Evolutionary conservation across 2,113 vertebrate genomes (phyloP).

Genomic region (Urocolius indicus): DNA sequence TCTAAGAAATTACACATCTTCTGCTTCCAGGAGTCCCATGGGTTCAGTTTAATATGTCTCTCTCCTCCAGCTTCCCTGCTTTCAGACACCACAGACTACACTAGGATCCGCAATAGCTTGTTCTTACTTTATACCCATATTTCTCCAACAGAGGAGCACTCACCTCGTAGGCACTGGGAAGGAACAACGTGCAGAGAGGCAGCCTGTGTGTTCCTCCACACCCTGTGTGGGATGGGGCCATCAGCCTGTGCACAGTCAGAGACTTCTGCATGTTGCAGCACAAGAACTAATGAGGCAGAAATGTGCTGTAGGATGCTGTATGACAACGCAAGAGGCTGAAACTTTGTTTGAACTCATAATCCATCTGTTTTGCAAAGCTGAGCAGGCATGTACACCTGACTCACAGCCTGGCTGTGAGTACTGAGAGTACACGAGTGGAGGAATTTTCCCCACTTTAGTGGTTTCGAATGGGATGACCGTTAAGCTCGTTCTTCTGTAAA

Average conservation of each 20-base stretch:
- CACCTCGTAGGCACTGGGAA: neutral
- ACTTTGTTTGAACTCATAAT: neutral
- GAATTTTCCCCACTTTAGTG: neutral
- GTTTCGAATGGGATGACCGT: neutral
- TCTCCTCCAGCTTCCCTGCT: neutral
- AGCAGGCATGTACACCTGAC: neutral
- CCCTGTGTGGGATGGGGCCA: accelerated
- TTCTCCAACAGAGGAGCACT: neutral
- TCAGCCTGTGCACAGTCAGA: neutral
- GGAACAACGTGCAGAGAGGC: neutral
- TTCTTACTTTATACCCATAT: neutral
- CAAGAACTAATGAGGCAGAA: neutral
- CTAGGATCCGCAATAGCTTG: neutral
- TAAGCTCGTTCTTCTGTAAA: neutral
- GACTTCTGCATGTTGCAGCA: neutral
- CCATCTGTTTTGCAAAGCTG: neutral
- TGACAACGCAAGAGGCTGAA: neutral
- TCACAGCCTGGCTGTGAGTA: neutral
- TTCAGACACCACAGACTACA: accelerated
- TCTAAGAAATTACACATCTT: neutral
- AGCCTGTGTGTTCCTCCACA: neutral
- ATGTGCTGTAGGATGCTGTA: neutral
- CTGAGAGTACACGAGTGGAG: too few species aligned
- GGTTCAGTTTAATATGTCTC: neutral
- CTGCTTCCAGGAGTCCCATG: neutral